Evolutionary conservation across 2,888 invertebrate species (phyloP), one percentile per base, ranked within the genome.

Genomic region (Siphlonurus alternatus): DNA sequence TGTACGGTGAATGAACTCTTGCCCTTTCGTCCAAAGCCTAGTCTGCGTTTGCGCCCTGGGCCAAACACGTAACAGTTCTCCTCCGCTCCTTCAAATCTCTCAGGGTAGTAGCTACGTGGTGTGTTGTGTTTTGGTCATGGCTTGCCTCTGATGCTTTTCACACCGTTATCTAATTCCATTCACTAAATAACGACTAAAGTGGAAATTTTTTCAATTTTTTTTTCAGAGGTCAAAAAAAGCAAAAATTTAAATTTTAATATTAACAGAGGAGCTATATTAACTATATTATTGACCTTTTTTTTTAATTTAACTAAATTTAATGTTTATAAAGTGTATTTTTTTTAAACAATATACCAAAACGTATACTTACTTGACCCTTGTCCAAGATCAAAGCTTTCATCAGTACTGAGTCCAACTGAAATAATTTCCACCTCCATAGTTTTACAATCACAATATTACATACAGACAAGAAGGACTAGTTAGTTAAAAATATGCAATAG

Each of bases 1-100:
- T 96, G 95, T 76, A 97, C 93, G 79, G 93, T 93, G 83, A 94
- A 92, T 76, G 93, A 93, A 79, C 90, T 92, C 83, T 93, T 92
- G 76, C 92, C 93, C 81, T 90, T 89, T 81, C 89, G 88, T 79
- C 93, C 93, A 81, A 92, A 93, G 80, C 91, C 91, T 87, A 93
- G 88, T 80, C 93, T 85, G 81, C 93, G 84, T 83, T 92, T 93
- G 76, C 92, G 88, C 82, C 93, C 93, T 91, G 82, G 77, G 56
- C 20, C 5, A 5, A 38, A 38, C 38, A 38, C 38, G 7, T 15
- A 38, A 38, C 5, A 38, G 5, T 10, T 38, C 38, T 38, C 38
- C 38, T 38, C 38, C 38, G 38, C 15, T 38, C 38, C 38, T 15
- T n/a, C n/a, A n/a, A n/a, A n/a, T n/a, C n/a, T n/a, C n/a, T n/a